These are phyloP conservation scores for Dorcus hopei DNA, from an alignment of 2,888 invertebrate species.

Conservation along the genomic window DNA sequence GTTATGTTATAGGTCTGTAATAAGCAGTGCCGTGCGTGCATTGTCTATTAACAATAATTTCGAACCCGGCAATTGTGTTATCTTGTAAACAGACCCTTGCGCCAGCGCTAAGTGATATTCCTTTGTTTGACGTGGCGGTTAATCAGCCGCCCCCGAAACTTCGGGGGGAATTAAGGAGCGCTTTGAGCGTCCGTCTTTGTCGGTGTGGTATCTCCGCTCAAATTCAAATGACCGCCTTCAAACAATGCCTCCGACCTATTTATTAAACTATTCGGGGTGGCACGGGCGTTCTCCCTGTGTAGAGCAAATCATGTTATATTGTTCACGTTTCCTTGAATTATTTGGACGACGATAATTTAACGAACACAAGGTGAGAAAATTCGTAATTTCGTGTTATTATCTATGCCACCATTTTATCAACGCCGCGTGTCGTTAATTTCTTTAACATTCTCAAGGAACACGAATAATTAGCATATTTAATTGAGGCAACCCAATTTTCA, in stretches of 20 bases:
- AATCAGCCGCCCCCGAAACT: conserved; percentile 37
- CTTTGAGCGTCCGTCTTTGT: conserved; percentile 32
- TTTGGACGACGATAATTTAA: not conserved
- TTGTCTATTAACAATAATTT: conserved; percentile 18
- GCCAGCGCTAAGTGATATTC: conserved; percentile 2
- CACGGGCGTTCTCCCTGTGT: too few species aligned
- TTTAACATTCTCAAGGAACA: too few species aligned
- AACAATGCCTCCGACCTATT: conserved; percentile 32
- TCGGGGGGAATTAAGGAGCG: conserved; percentile 34
- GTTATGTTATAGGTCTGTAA: not conserved
- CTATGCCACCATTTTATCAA: not conserved
- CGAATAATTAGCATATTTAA: too few species aligned
- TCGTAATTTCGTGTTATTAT: not conserved
- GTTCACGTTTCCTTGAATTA: too few species aligned
- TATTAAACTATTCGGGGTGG: conserved; percentile 7
- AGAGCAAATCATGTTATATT: too few species aligned
- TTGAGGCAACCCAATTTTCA: too few species aligned
- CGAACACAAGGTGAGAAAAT: not conserved
- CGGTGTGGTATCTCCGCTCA: conserved; percentile 16
- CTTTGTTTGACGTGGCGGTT: conserved; percentile 36
- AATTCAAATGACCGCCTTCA: conserved; percentile 39
- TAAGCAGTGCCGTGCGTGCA: not conserved
- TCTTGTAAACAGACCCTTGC: conserved; percentile 10
- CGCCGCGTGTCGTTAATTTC: not conserved
- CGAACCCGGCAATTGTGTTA: conserved; percentile 11